Evolutionary conservation across 2,113 vertebrate species (phyloP).

Genomic region (Ophthalmolycus amberensis): DNA sequence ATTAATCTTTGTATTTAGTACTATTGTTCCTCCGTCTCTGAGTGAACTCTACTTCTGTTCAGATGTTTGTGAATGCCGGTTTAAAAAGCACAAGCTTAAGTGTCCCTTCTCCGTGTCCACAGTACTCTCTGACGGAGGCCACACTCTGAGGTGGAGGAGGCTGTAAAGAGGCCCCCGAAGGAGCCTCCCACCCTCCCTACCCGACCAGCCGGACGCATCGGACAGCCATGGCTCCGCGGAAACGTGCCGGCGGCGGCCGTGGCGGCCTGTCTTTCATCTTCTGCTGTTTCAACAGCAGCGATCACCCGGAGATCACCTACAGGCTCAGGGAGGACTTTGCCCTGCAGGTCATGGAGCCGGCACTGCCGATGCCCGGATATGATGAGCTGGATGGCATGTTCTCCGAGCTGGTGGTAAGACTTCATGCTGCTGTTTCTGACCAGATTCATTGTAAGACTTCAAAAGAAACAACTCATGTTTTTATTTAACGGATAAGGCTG

Average conservation of each 20-base stretch:
- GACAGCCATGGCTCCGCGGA: conserved; percentile 93
- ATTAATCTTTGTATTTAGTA: conserved; percentile 7
- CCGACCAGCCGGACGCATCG: conserved; percentile 65
- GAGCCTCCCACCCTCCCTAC: conserved; percentile 73
- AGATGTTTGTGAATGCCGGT: not conserved
- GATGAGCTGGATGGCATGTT: conserved; percentile 97
- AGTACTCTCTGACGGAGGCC: conserved; percentile 80
- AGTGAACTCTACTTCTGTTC: not conserved
- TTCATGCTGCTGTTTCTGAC: not conserved
- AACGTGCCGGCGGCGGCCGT: conserved; percentile 85
- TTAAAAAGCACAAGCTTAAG: not conserved
- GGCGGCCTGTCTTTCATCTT: conserved; percentile 94
- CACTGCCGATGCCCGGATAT: conserved; percentile 91
- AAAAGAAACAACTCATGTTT: not conserved
- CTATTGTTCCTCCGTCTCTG: not conserved
- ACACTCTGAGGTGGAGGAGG: conserved; percentile 72
- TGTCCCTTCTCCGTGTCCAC: conserved; percentile 25
- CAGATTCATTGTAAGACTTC: not conserved
- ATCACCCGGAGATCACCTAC: conserved; percentile 98
- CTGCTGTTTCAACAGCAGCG: conserved; percentile 95
- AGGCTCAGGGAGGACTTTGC: conserved; percentile 94
- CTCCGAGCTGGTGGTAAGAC: conserved; percentile 94
- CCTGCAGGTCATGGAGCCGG: conserved; percentile 95
- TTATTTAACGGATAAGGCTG: not conserved
- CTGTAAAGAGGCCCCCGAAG: conserved; percentile 71